Percentiles rank a stretch among this genome's conserved stretches.
Evolutionary conservation across 2,113 vertebrate genomes (phyloP).

Genomic region (Azemiops feae): DNA sequence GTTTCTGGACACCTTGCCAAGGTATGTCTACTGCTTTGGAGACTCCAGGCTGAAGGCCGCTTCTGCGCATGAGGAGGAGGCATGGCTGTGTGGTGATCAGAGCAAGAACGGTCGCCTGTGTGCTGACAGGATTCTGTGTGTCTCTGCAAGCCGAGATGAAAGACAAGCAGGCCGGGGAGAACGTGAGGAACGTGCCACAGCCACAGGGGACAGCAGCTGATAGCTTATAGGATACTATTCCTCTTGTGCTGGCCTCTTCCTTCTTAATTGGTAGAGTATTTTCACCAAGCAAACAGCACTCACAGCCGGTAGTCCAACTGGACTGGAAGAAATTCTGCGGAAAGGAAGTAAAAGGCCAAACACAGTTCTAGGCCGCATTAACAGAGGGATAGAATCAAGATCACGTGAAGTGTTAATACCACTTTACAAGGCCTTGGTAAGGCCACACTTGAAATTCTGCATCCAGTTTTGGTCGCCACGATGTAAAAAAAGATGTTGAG

Average conservation of each 20-base stretch:
- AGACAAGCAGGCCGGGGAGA: not conserved
- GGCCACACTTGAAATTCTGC: no score
- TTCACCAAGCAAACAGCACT: not conserved
- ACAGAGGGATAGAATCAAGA: no score
- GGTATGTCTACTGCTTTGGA: not conserved
- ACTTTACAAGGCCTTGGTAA: no score
- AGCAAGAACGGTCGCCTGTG: not conserved
- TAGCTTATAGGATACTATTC: not conserved
- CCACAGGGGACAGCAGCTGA: not conserved
- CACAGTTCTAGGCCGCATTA: no score
- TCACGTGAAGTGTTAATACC: no score
- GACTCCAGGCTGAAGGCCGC: not conserved
- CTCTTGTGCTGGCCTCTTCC: not conserved
- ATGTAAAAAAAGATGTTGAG: no score
- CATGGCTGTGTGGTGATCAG: not conserved
- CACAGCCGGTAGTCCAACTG: not conserved
- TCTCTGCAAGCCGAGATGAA: not conserved
- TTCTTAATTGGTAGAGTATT: not conserved
- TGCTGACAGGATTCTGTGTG: not conserved
- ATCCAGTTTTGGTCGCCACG: no score
- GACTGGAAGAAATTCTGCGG: not conserved
- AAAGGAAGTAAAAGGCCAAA: not conserved
- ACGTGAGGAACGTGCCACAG: conserved; percentile 35
- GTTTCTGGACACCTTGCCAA: not conserved
- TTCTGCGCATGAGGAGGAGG: not conserved